phyloP scores from a whole-genome alignment of 2,113 vertebrate species.

The Erythrolamprus reginae region DNA sequence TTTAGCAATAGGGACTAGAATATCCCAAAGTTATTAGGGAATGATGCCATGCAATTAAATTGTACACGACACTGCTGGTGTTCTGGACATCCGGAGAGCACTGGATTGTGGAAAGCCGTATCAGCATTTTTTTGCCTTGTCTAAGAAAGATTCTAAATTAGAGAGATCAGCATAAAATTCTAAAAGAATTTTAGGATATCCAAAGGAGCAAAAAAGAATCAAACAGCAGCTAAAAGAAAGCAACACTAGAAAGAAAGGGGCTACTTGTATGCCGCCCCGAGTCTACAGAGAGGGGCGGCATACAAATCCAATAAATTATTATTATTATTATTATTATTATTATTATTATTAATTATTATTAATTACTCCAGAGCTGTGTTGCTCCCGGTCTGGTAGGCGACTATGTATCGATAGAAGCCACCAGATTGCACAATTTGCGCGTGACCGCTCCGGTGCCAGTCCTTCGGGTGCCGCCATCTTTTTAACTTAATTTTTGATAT shows the following conservation, averaged over 20 bases:
- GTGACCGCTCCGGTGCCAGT: no score
- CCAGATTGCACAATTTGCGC: no score
- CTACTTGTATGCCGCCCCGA: no score
- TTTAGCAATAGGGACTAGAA: neutral
- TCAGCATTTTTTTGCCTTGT: neutral
- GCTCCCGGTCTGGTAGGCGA: no score
- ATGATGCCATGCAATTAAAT: neutral
- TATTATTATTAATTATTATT: no score
- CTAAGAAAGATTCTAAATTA: neutral
- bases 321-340: no score
- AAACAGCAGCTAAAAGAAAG: neutral
- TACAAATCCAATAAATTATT: no score
- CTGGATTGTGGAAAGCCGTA: neutral
- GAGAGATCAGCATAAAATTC: neutral
- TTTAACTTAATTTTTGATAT: no score
- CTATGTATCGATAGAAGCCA: no score
- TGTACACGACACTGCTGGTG: neutral
- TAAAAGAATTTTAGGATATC: neutral
- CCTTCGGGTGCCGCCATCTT: no score
- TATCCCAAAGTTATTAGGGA: neutral
- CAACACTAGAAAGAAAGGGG: neutral
- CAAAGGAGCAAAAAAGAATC: neutral
- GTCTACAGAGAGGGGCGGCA: no score
- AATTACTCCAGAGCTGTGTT: no score
- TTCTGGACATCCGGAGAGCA: neutral